Base-by-base conservation (phyloP, 2,888 invertebrate genomes). In the Acanthoscelides obtectus region DNA sequence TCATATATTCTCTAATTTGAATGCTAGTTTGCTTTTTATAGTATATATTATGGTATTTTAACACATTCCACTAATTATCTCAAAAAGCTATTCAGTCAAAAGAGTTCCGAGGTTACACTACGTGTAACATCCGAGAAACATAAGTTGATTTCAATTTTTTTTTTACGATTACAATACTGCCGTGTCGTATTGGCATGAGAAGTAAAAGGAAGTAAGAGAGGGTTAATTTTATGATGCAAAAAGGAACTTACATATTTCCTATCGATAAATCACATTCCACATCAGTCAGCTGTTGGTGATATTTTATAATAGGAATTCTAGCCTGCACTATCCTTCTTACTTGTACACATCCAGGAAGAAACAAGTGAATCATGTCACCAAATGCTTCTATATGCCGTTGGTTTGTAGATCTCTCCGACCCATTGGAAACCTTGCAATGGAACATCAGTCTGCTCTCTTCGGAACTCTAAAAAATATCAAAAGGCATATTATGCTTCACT, bases 271-370 rank as follows among this genome's bases (percentile, higher is more conserved):
- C 97, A 82, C 95, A 94, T 76, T 96, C 94, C 67, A 97, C 84
- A 69, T 90, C 91, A 0, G 94, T 90, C 72, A 92, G 87, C 69
- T 90, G 89, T 81, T 96, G 94, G 75, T 89, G 87, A 82, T 92
- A 97, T 85, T 96, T 96, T 70, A 97, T 90, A 76, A 98, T 97
- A 5, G 97, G 97, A 67, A 97, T 94, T 64, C 95, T 87, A 0
- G 97, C 97, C 80, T 93, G 90, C 63, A 96, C 86, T 78, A 97
- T 94, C 75, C 91, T 88, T 74, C 89, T 86, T 20, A 95, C 90
- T 77, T 92, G 89, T 0, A 86, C 83, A 73, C 92, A 90, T 19
- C 95, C 95, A 0, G 95, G 93, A 70, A 93, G 83, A 80, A 95
- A 91, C 70, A 90, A 83, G 80, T 93, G 91, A 77, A 97, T 84